Evolutionary conservation across 2,888 invertebrate genomes (phyloP).

Genomic region (Apotomis turbidana): DNA sequence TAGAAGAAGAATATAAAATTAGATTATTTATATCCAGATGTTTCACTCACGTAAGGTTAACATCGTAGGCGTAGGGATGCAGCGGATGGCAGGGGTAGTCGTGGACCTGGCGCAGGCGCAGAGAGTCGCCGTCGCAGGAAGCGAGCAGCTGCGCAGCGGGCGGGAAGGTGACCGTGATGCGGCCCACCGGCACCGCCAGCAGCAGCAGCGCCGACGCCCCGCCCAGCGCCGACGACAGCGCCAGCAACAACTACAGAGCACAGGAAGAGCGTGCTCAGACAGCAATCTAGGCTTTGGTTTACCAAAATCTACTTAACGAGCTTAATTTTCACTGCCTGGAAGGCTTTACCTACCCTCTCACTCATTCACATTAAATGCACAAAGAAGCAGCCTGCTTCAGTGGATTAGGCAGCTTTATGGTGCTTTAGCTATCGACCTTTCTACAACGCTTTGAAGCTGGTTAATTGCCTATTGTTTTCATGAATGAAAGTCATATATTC

Average conservation of each 20-base stretch:
- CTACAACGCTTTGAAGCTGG: too few relatives aligned
- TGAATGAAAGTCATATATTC: too few relatives aligned
- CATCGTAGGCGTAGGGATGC: slow-evolving; percentile 74
- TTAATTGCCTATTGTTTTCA: too few relatives aligned
- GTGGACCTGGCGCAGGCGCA: slow-evolving; percentile 72
- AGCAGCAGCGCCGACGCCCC: slow-evolving; percentile 87
- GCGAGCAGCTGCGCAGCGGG: slow-evolving; percentile 84
- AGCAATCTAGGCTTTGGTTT: not conserved
- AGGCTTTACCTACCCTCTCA: too few relatives aligned
- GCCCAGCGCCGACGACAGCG: slow-evolving; percentile 87
- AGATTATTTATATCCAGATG: not conserved
- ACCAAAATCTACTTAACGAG: too few relatives aligned
- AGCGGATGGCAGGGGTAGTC: slow-evolving; percentile 78
- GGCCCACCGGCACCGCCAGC: slow-evolving; percentile 88
- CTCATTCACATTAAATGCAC: too few relatives aligned
- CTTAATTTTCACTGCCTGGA: too few relatives aligned
- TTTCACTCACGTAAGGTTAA: slow-evolving; percentile 73
- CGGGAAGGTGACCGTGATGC: slow-evolving; percentile 87
- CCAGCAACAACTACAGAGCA: slow-evolving; percentile 84
- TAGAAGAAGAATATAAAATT: too few relatives aligned
- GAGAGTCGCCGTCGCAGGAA: slow-evolving; percentile 70
- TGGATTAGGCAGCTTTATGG: too few relatives aligned
- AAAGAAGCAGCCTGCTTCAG: too few relatives aligned
- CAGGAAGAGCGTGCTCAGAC: not conserved
- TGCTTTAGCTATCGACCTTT: too few relatives aligned